phyloP scores from a whole-genome alignment of 2,797 vertebrate genomes.

The Rousettus madagascariensis region DNA sequence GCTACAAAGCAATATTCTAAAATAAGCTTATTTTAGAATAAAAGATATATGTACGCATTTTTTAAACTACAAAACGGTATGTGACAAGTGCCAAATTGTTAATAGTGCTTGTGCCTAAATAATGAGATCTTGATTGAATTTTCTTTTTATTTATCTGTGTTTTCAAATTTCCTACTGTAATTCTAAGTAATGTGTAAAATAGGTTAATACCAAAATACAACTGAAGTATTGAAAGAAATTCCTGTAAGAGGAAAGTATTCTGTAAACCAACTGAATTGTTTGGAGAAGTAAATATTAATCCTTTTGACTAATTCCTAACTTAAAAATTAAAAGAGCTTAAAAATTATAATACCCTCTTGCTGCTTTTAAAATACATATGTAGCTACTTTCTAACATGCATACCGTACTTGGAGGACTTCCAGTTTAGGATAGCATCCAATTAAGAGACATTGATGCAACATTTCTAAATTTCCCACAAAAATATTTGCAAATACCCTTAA shows the following conservation, averaged over 20 bases:
- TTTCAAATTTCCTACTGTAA: background rate
- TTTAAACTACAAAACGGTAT: background rate
- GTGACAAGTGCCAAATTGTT: background rate
- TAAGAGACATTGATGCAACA: background rate
- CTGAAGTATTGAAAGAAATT: background rate
- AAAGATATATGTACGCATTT: background rate
- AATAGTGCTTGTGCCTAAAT: background rate
- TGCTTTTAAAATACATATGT: background rate
- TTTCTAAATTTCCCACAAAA: background rate
- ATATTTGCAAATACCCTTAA: background rate
- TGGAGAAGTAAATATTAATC: background rate
- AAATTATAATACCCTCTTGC: background rate
- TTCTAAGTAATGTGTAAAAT: background rate
- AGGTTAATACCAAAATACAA: slow-evolving; percentile 29
- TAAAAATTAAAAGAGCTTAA: background rate
- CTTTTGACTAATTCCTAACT: background rate
- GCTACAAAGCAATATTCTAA: background rate
- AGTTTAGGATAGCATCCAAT: background rate
- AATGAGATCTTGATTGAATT: background rate
- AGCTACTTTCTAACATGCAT: background rate
- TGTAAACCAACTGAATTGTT: background rate
- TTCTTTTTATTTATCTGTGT: background rate
- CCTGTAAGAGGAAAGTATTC: background rate
- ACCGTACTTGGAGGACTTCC: background rate
- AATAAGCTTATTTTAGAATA: background rate